Percentiles rank a stretch among this genome's conserved stretches.
Conservation (phyloP, 2,797 vertebrate genomes). For the Orientallactaga sibirica region DNA sequence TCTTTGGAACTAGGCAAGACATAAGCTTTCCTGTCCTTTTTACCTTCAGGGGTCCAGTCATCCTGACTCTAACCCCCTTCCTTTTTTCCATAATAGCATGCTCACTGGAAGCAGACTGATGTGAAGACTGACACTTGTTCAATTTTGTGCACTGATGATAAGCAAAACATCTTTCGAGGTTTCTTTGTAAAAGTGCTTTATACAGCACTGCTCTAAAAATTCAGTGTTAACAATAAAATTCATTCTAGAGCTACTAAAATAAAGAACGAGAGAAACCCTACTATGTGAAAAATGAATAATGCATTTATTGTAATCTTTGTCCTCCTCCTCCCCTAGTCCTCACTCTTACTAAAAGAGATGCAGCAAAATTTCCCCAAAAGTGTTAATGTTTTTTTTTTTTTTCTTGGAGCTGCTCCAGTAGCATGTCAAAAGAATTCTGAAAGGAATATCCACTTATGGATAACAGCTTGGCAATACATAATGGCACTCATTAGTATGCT, state of each 20-base stretch:
- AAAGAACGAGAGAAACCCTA: conserved; percentile 68
- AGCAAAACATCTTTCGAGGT: conserved; percentile 68
- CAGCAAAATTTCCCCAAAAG: conserved; percentile 75
- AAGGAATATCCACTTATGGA: conserved; percentile 69
- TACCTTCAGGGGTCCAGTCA: too few species aligned
- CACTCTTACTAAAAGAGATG: conserved; percentile 59
- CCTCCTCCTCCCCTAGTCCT: too few species aligned
- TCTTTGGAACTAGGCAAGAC: too few species aligned
- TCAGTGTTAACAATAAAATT: conserved; percentile 69
- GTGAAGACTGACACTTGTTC: conserved; percentile 72
- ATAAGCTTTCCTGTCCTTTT: too few species aligned
- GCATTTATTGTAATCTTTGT: conserved; percentile 73
- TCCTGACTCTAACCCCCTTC: too few species aligned
- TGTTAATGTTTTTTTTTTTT: conserved; percentile 58
- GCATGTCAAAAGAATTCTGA: conserved; percentile 77
- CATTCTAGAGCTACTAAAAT: conserved; percentile 60
- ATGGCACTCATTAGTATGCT: conserved; percentile 63
- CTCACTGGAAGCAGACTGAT: conserved; percentile 72
- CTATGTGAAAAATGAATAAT: conserved; percentile 77
- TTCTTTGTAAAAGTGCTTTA: conserved; percentile 75
- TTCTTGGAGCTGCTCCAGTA: conserved; percentile 75
- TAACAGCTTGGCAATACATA: conserved; percentile 70
- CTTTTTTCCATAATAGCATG: background rate
- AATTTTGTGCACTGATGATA: conserved; percentile 66
- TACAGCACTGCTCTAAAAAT: conserved; percentile 59